Evolutionary conservation across 2,113 vertebrate genomes (phyloP).

Genomic region (Saguinus imperator): DNA sequence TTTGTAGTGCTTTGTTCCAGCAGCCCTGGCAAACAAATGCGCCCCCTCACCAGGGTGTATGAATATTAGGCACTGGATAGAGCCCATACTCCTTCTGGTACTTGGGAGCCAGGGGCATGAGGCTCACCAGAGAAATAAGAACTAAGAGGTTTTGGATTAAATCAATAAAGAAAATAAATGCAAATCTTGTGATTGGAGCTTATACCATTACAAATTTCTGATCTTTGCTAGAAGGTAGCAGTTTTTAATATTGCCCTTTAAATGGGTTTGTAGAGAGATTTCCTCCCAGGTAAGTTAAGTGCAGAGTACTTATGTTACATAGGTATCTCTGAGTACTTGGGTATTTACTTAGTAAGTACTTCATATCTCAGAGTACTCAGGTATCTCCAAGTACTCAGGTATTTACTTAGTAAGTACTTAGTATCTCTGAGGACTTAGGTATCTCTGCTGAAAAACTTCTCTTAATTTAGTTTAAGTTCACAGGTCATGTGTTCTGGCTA

Average conservation of each 20-base stretch:
- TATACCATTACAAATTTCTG: neutral
- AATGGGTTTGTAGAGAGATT: neutral
- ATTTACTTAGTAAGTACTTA: no score
- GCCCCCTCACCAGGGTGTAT: fast-evolving
- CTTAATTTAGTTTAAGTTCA: neutral
- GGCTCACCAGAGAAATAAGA: neutral
- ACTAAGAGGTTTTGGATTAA: neutral
- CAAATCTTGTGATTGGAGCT: neutral
- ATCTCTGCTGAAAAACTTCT: neutral
- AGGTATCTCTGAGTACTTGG: no score
- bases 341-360: no score
- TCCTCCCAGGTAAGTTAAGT: neutral
- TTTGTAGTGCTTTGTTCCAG: neutral
- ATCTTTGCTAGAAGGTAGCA: neutral
- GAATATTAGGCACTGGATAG: no score
- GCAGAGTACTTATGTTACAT: neutral
- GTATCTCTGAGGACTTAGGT: no score
- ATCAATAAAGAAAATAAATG: neutral
- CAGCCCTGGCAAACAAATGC: neutral
- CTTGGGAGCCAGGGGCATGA: neutral
- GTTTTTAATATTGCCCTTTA: neutral
- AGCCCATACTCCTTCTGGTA: neutral
- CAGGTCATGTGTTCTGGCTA: neutral
- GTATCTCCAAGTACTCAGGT: no score
- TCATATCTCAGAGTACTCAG: no score